Evolutionary conservation across 2,888 invertebrate genomes (phyloP).

Genomic region (Drosophila lutescens): DNA sequence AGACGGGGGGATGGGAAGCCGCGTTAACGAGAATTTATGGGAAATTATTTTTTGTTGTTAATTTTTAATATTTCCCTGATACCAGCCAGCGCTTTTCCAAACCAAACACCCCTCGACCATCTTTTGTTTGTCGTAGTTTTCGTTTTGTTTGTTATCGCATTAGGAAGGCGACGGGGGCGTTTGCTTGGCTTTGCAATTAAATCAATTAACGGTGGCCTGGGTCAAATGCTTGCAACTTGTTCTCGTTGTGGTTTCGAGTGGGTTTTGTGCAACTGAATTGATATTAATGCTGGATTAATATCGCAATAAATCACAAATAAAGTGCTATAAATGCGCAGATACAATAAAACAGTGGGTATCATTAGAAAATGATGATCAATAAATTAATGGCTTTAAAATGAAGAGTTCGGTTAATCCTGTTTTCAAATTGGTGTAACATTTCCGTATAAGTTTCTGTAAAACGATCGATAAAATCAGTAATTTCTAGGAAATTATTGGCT

Average conservation of each 20-base stretch:
- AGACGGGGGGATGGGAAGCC: conserved; percentile 29
- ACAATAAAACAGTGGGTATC: conserved; percentile 1
- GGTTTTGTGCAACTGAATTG: conserved; percentile 55
- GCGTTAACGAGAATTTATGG: conserved; percentile 78
- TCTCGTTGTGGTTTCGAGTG: conserved; percentile 45
- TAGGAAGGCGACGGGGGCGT: conserved; percentile 36
- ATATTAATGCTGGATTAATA: conserved; percentile 68
- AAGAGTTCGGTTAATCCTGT: not conserved
- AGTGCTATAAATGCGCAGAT: conserved; percentile 4
- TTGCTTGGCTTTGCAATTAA: conserved; percentile 65
- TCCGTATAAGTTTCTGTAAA: conserved; percentile 3
- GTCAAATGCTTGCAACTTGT: conserved; percentile 51
- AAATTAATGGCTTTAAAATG: not conserved
- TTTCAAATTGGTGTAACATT: not conserved
- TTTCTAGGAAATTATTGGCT: not conserved
- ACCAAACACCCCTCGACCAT: not conserved
- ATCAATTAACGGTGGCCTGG: conserved; percentile 63
- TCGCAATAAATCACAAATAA: conserved; percentile 71
- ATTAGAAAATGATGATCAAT: not conserved
- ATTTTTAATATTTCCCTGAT: conserved; percentile 72
- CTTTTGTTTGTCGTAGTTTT: conserved; percentile 52
- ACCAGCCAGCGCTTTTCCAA: conserved; percentile 21
- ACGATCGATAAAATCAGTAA: not conserved
- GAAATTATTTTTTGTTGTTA: conserved; percentile 77
- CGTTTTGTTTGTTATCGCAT: conserved; percentile 61